Conservation (phyloP, 2,888 invertebrate species). For the Maniola hyperantus region DNA sequence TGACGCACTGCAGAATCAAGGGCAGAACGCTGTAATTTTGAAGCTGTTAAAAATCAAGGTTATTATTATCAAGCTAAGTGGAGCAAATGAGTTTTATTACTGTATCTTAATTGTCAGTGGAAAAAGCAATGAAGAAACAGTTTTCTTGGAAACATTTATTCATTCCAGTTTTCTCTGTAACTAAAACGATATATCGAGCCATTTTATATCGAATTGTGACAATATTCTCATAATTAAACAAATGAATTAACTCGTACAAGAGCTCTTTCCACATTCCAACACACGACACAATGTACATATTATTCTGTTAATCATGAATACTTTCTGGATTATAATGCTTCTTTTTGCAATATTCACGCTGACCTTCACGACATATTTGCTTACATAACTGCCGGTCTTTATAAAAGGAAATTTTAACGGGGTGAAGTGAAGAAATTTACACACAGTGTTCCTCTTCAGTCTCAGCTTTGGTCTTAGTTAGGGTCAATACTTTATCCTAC, state of each 20-base stretch:
- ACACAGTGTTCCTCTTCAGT: neutral
- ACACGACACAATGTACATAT: neutral
- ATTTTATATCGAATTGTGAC: neutral
- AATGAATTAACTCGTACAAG: neutral
- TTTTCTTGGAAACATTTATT: neutral
- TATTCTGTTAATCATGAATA: neutral
- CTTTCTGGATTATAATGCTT: neutral
- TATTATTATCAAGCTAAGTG: neutral
- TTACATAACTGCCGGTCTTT: neutral
- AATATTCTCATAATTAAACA: neutral
- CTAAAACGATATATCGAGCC: neutral
- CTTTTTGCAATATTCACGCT: constrained; percentile 1
- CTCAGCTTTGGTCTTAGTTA: too few relatives aligned
- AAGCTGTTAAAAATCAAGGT: neutral
- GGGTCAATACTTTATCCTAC: neutral
- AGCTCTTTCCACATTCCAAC: constrained; percentile 1
- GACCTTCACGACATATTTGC: neutral
- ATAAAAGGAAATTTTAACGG: neutral
- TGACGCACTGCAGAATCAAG: constrained; percentile 13
- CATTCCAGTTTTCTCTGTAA: neutral
- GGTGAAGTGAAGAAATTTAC: neutral
- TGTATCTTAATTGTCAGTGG: too few relatives aligned
- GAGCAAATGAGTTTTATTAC: too few relatives aligned
- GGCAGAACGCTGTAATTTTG: neutral
- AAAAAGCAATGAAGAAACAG: too few relatives aligned